Evolutionary conservation across 2,113 vertebrate genomes (phyloP).

Genomic region (Laticauda colubrina): DNA sequence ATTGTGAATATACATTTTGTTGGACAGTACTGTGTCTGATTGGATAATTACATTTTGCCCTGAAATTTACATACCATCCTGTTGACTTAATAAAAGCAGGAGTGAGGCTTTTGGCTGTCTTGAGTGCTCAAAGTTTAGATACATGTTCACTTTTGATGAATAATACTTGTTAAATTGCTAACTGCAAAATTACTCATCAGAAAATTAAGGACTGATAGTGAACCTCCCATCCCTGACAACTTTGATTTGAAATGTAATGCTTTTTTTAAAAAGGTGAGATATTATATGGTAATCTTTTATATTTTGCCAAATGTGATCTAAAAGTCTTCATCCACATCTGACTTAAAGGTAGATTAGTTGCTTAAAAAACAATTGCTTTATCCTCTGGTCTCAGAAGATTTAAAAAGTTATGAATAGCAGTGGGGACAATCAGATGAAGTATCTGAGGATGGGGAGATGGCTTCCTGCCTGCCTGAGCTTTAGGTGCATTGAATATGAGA

Average conservation of each 20-base stretch:
- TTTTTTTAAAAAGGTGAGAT: neutral
- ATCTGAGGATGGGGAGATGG: neutral
- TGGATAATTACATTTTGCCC: conserved; percentile 24
- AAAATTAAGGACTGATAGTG: neutral
- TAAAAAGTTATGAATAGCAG: neutral
- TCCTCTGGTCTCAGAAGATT: neutral
- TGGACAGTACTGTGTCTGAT: neutral
- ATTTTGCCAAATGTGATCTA: neutral
- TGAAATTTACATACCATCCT: neutral
- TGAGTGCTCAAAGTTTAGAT: neutral
- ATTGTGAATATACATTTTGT: conserved; percentile 10
- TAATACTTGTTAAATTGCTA: neutral
- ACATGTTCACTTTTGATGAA: fast-evolving
- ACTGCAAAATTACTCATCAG: neutral
- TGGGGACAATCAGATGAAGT: neutral
- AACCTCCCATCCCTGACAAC: neutral
- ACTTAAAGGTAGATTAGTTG: neutral
- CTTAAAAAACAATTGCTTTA: neutral
- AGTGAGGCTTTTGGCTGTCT: conserved; percentile 5
- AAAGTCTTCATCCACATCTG: neutral
- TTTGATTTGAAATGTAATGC: neutral
- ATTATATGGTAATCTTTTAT: neutral
- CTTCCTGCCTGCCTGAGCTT: neutral
- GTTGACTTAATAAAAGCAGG: conserved; percentile 42
- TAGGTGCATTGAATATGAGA: neutral